Evolutionary conservation across 2,888 invertebrate genomes (phyloP).

Genomic region (Leptopilina drosophilae): DNA sequence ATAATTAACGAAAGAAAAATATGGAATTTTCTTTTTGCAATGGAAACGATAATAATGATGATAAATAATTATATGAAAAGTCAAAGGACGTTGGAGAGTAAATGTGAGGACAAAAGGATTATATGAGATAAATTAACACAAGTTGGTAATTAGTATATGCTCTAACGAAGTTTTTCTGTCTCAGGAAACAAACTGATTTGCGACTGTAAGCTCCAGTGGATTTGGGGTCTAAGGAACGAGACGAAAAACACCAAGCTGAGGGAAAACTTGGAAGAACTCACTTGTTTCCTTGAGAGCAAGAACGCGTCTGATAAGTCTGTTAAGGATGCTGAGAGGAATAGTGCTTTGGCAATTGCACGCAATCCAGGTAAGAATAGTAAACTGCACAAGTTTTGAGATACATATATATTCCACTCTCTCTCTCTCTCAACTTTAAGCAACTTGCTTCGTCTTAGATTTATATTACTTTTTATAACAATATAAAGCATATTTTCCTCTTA

Average conservation of each 20-base stretch:
- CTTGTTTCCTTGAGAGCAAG: slow-evolving; percentile 82
- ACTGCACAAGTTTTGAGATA: slow-evolving; percentile 3
- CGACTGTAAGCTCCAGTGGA: slow-evolving; percentile 90
- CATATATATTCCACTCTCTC: background rate
- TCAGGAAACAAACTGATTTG: slow-evolving; percentile 90
- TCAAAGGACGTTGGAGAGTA: background rate
- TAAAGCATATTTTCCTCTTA: slow-evolving; percentile 13
- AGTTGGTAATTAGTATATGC: background rate
- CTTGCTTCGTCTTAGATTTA: slow-evolving; percentile 38
- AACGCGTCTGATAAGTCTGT: slow-evolving; percentile 65
- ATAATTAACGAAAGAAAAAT: too few relatives aligned
- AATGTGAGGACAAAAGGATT: background rate
- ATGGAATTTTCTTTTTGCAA: too few relatives aligned
- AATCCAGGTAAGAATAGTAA: slow-evolving; percentile 65
- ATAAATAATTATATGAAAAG: background rate
- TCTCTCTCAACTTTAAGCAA: background rate
- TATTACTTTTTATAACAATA: background rate
- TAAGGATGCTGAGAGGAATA: slow-evolving; percentile 67
- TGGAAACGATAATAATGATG: too few relatives aligned
- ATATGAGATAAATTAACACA: background rate
- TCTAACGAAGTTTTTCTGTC: slow-evolving; percentile 49
- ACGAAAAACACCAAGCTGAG: slow-evolving; percentile 85
- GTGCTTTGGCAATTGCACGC: slow-evolving; percentile 67
- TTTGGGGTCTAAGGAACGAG: slow-evolving; percentile 85
- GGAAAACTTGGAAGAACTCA: slow-evolving; percentile 84